Percentiles rank a stretch among this genome's conserved stretches.
Evolutionary conservation across 1,140 invertebrate genomes (phyloP).

Genomic region (Zaprionus africanus): DNA sequence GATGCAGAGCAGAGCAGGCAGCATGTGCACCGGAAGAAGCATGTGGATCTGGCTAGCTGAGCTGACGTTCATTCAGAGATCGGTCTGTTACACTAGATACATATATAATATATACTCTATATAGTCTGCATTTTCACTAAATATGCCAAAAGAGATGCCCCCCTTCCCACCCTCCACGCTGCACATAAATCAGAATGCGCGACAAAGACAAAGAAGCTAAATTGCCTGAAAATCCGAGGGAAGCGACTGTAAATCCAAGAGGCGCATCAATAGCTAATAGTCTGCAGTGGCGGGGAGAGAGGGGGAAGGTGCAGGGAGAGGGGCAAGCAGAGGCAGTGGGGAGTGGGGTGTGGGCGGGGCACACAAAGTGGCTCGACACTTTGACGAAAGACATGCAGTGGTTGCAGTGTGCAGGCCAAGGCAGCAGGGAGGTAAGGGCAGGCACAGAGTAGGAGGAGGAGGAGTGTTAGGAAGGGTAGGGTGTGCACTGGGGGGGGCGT

Average conservation of each 20-base stretch:
- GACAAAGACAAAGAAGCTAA: constrained; percentile 69
- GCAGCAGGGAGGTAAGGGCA: background rate
- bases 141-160: constrained; percentile 57
- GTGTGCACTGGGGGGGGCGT: background rate
- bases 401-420: constrained; percentile 17
- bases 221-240: constrained; percentile 45
- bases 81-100: background rate
- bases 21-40: constrained; percentile 57
- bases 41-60: constrained; percentile 47
- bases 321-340: constrained; percentile 31
- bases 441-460: background rate
- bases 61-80: constrained; percentile 7
- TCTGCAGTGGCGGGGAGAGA: background rate
- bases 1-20: background rate
- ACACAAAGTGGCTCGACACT: constrained; percentile 76
- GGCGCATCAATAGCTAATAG: constrained; percentile 52
- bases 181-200: constrained; percentile 69
- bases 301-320: background rate
- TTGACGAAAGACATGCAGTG: constrained; percentile 79
- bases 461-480: background rate
- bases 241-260: constrained; percentile 28
- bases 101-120: constrained; percentile 19
- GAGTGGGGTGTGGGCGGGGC: background rate
- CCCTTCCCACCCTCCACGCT: no score
- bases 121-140: constrained; percentile 69